These are phyloP conservation scores for Dicerorhinus sumatrensis DNA, from an alignment of 2,113 vertebrate genomes.

Conservation along the genomic window DNA sequence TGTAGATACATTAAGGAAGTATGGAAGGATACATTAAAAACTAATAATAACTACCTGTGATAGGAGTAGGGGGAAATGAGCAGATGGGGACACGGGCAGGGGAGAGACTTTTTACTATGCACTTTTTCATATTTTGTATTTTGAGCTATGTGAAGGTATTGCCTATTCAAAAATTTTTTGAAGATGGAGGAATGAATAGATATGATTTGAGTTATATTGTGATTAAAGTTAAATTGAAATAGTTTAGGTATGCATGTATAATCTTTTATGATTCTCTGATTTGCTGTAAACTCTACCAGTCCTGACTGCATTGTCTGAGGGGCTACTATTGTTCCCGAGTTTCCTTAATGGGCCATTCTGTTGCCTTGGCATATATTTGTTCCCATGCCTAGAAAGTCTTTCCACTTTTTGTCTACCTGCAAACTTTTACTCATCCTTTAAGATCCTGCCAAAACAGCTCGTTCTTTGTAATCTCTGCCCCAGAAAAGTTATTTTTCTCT, in stretches of 20 bases:
- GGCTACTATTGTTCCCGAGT: background rate
- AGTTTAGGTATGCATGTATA: background rate
- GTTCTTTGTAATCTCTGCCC: background rate
- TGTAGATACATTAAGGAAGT: conserved; percentile 10
- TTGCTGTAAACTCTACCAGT: background rate
- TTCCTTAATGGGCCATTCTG: background rate
- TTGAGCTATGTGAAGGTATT: background rate
- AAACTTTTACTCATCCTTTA: background rate
- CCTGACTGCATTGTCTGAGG: background rate
- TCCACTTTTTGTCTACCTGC: background rate
- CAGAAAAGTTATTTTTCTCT: background rate
- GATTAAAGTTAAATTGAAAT: conserved; percentile 27
- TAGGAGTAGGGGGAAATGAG: background rate
- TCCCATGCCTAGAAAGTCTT: background rate
- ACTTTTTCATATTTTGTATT: conserved; percentile 13
- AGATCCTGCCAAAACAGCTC: background rate
- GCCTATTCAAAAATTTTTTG: background rate
- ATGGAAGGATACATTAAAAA: background rate
- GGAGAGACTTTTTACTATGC: background rate
- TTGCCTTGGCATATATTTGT: background rate
- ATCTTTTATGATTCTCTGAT: background rate
- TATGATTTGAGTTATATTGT: background rate
- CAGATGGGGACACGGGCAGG: background rate
- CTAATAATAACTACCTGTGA: background rate
- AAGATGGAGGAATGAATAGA: background rate